Evolutionary conservation across 2,113 vertebrate species (phyloP), one percentile per base, ranked within the genome.

Genomic region (Lamprotornis superbus): DNA sequence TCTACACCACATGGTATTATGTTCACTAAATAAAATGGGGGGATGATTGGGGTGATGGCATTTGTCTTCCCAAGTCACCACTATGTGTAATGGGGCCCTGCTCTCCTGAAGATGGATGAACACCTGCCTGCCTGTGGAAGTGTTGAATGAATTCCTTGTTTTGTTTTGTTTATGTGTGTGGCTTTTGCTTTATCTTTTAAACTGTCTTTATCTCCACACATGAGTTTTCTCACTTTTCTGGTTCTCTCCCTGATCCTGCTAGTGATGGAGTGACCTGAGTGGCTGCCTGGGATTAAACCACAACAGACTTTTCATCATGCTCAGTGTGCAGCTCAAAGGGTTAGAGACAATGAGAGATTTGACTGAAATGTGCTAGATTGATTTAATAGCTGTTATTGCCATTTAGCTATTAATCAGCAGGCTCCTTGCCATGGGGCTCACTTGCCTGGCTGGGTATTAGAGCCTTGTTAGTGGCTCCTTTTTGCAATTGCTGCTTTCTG

Each of bases 241-340:
- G 11, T n/a, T 81, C 10, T 39, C 37, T n/a, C 15, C 28, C 69
- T 67, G 24, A 60, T n/a, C 19, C n/a, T 68, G 15, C 23, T 30
- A 39, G 20, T n/a, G 24, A 10, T 12, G 28, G 7, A 73, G 19
- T 74, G 50, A 19, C n/a, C n/a, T 16, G 52, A 31, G 31, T 35
- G 35, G 30, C 24, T 60, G 60, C 39, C 46, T 59, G 52, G 46
- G 46, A 67, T 82, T 52, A 74, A 74, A 75, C 23, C 44, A 60
- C 23, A 20, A 17, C 15, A 89, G 52, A 21, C 10, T 6, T 33
- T 39, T 40, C 39, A 15, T 59, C 28, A 33, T 24, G 23, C 39
- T 57, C 39, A n/a, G 0, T n/a, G 33, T 39, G 23, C 19, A 19
- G 46, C 60, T 89, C 0, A 0, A 59, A 89, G 19, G 28, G 19